phyloP scores from a whole-genome alignment of 2,888 invertebrate species.

The Desoria tigrina region DNA sequence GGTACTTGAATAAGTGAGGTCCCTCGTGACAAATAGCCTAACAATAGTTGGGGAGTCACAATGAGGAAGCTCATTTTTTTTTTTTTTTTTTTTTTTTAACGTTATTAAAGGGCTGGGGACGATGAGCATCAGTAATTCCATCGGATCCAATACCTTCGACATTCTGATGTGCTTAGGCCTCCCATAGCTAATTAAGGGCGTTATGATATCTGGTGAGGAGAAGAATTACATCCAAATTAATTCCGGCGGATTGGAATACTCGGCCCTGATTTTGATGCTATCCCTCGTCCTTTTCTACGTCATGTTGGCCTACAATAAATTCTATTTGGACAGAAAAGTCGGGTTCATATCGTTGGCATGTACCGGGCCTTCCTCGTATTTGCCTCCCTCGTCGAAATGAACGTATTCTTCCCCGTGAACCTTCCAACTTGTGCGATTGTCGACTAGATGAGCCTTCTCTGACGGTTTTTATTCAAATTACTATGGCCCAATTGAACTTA shows the following conservation, averaged over 20 bases:
- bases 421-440: constrained; percentile 70
- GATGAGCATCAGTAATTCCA: constrained; percentile 88
- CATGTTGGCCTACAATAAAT: constrained; percentile 82
- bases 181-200: constrained; percentile 86
- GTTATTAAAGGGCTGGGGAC: constrained; percentile 78
- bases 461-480: too few species aligned
- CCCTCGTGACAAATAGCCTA: too few species aligned
- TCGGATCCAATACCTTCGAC: constrained; percentile 81
- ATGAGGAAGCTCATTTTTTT: too few species aligned
- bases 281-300: constrained; percentile 80
- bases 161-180: constrained; percentile 68
- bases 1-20: too few species aligned
- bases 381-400: constrained; percentile 86
- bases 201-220: constrained; percentile 65
- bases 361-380: constrained; percentile 83
- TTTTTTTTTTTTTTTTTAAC: too few species aligned
- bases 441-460: too few species aligned
- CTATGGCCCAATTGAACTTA: too few species aligned
- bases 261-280: constrained; percentile 82
- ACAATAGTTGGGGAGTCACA: too few species aligned
- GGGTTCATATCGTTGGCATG: constrained; percentile 80
- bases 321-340: constrained; percentile 78
- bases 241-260: constrained; percentile 86
- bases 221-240: constrained; percentile 79
- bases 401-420: constrained; percentile 89